These are phyloP conservation scores for Hemicrepidius hirtus DNA, from an alignment of 2,888 invertebrate species.

Conservation along the genomic window DNA sequence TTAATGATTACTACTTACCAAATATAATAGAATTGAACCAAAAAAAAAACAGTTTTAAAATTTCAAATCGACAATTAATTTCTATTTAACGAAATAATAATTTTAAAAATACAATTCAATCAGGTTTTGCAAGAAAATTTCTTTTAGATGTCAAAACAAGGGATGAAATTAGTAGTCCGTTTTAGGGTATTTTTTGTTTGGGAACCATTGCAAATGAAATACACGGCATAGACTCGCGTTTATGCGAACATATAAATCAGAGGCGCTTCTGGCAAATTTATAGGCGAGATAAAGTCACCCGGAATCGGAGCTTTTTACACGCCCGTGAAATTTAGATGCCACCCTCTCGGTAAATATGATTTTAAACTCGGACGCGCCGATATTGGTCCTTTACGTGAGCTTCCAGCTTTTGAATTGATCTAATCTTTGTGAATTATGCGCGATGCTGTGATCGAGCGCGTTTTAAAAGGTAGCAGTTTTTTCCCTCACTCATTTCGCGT, in stretches of 20 bases:
- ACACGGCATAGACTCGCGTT: slow-evolving; percentile 61
- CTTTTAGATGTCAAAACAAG: not conserved
- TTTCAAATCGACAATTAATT: too few species aligned
- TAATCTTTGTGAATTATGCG: slow-evolving; percentile 65
- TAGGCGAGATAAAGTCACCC: slow-evolving; percentile 73
- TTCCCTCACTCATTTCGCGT: slow-evolving; percentile 4
- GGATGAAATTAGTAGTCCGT: not conserved
- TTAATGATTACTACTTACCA: not conserved
- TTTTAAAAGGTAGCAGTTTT: slow-evolving; percentile 54
- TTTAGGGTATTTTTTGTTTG: slow-evolving; percentile 43
- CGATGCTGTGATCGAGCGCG: slow-evolving; percentile 62
- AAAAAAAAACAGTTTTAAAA: not conserved
- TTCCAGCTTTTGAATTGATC: slow-evolving; percentile 66
- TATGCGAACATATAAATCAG: slow-evolving; percentile 73
- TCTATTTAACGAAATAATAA: too few species aligned
- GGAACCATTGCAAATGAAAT: slow-evolving; percentile 53
- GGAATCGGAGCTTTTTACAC: slow-evolving; percentile 73
- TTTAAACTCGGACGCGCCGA: slow-evolving; percentile 69
- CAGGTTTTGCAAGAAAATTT: not conserved
- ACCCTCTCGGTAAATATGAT: slow-evolving; percentile 70
- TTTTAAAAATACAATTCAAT: too few species aligned
- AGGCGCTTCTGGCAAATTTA: slow-evolving; percentile 73
- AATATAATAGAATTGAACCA: not conserved
- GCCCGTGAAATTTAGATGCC: slow-evolving; percentile 72
- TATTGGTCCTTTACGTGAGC: slow-evolving; percentile 69